A percentile compares a stretch with the other conserved stretches of the same genome.
Evolutionary conservation across 2,797 vertebrate species (phyloP).

Genomic region (Acridotheres tristis): DNA sequence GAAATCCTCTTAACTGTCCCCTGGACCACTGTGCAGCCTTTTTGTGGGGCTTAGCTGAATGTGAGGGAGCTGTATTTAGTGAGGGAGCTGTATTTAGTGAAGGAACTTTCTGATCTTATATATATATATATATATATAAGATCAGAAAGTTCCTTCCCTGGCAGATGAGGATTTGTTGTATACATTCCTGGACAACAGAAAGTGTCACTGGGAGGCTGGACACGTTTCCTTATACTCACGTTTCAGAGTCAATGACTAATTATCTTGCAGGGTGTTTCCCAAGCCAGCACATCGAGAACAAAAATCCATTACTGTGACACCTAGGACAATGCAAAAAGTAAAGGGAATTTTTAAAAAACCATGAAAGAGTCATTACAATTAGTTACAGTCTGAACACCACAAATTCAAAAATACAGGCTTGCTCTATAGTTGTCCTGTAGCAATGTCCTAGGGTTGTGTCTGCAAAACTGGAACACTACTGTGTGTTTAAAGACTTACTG

Average conservation of each 20-base stretch:
- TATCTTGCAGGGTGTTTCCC: neutral
- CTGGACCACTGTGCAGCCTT: neutral
- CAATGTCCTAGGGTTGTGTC: neutral
- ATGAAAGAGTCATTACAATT: neutral
- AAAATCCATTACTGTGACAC: neutral
- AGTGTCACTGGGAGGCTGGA: neutral
- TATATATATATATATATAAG: too few relatives aligned
- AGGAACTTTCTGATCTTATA: neutral
- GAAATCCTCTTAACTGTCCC: neutral
- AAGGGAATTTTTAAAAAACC: neutral
- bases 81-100: neutral
- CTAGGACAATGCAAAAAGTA: neutral
- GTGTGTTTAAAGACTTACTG: neutral
- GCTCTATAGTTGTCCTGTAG: neutral
- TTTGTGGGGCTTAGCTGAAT: neutral
- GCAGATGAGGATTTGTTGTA: neutral
- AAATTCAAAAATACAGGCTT: neutral
- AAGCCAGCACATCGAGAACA: accelerated
- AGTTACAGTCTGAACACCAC: neutral
- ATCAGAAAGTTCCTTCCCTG: neutral
- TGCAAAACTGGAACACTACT: neutral
- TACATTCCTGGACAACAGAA: neutral
- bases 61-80: too few relatives aligned
- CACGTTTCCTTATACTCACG: accelerated
- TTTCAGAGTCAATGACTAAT: neutral